Evolutionary conservation across 2,113 vertebrate species (phyloP), one percentile per base, ranked within the genome.

Genomic region (Microcebus murinus): DNA sequence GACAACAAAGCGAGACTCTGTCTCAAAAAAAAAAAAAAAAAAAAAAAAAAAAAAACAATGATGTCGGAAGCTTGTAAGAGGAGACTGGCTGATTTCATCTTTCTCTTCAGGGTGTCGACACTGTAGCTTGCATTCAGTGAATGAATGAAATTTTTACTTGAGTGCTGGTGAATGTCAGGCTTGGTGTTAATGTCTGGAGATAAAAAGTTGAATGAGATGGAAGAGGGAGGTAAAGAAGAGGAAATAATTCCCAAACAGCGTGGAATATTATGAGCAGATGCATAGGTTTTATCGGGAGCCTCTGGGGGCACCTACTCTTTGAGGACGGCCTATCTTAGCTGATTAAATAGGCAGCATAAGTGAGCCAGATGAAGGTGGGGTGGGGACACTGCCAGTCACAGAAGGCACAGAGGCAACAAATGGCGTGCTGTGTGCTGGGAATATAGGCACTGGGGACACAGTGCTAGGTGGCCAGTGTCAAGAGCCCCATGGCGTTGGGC

Each of bases 101-200:
- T 70, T 59, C 6, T 36, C 15, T 65, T 86, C 18, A 23, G 20
- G 45, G 0, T 36, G 1, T 93, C 87, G 59, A 29, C 5, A 17
- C 45, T 23, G 9, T 39, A 70, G 29, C 61, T 83, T 68, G 23
- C 0, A 0, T 50, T 91, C 81, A 73, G 31, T 57, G 59, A 81
- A 34, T 39, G 29, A 27, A 70, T 85, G 50, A 13, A 36, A 92
- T 65, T 80, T 45, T 87, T 79, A 57, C n/a, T 61, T 45, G 45
- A 76, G n/a, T 0, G 3, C 31, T 82, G 68, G 36, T 3, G 4
- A 59, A n/a, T 45, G 65, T 68, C 42, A 87, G 39, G 27, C 12
- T 2, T 55, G 65, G 34, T 70, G 48, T 83, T 68, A 7, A 39
- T 90, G 93, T 91, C 68, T 92, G 70, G 45, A 87, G 84, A 36